phyloP scores from a whole-genome alignment of 1,140 invertebrate species.

The Odontomachus brunneus region DNA sequence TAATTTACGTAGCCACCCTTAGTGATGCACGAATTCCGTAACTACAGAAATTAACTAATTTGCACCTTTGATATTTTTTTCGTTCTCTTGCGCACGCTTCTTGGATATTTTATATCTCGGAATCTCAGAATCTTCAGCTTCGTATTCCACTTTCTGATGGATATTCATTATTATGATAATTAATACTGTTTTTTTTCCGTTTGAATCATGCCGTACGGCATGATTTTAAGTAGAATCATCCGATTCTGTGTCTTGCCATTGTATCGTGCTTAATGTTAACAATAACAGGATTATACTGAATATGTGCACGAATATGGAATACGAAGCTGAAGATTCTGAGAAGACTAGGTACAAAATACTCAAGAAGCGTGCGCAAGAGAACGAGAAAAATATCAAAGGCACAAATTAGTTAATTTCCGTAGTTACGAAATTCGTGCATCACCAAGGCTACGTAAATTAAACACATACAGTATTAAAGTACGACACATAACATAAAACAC shows the following conservation, averaged over 20 bases:
- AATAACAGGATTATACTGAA: slow-evolving; percentile 9
- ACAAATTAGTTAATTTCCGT: background rate
- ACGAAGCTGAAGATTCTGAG: too few relatives aligned
- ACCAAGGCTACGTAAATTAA: background rate
- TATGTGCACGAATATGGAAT: background rate
- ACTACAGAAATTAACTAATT: slow-evolving; percentile 3
- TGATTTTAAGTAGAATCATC: background rate
- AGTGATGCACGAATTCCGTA: background rate
- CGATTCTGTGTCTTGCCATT: background rate
- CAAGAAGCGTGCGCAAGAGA: too few relatives aligned
- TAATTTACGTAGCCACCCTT: background rate
- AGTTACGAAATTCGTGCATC: background rate
- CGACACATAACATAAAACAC: too few relatives aligned
- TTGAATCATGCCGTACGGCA: background rate
- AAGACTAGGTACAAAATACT: background rate
- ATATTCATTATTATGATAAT: background rate
- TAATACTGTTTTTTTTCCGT: background rate
- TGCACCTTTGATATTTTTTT: background rate
- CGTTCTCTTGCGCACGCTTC: too few relatives aligned
- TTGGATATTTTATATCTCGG: background rate
- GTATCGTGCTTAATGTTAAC: background rate
- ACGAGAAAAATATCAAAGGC: background rate
- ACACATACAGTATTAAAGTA: too few relatives aligned
- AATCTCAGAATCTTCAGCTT: background rate
- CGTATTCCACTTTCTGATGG: background rate